These are phyloP conservation scores for Nymphalis c-album DNA, from an alignment of 2,888 invertebrate genomes.

Conservation along the genomic window DNA sequence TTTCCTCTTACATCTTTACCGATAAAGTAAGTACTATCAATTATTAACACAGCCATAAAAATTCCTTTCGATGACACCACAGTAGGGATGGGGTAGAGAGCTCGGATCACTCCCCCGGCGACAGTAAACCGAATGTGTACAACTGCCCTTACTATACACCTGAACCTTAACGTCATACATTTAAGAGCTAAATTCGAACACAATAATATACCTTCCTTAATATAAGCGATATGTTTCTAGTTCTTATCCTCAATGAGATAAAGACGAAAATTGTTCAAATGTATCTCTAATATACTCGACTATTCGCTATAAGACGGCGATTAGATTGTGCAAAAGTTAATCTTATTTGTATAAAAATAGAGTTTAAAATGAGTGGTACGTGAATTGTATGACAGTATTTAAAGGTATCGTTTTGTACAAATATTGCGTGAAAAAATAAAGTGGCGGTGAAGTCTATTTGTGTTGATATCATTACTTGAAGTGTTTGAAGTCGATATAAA, in stretches of 20 bases:
- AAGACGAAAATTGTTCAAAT: conserved; percentile 1
- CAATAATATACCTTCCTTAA: background rate
- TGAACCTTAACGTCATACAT: background rate
- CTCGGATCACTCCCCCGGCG: conserved; percentile 31
- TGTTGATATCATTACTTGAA: conserved; percentile 18
- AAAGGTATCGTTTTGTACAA: conserved; percentile 5
- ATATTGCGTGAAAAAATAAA: conserved; percentile 19
- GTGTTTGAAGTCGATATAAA: conserved; percentile 5
- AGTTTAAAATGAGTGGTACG: conserved; percentile 2
- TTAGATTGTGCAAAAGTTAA: conserved; percentile 6
- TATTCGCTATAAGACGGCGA: too few species aligned
- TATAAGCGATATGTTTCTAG: background rate
- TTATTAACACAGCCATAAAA: conserved; percentile 35
- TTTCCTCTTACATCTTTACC: conserved; percentile 24
- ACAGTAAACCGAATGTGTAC: conserved; percentile 21
- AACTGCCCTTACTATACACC: conserved; percentile 12
- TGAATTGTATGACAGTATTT: conserved; percentile 6
- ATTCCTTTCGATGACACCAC: conserved; percentile 36
- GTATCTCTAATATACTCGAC: too few species aligned
- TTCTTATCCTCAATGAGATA: background rate
- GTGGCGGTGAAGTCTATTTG: conserved; percentile 14
- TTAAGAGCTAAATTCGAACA: background rate
- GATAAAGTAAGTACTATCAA: conserved; percentile 32
- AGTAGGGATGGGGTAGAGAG: conserved; percentile 28
- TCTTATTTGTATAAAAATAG: conserved; percentile 2